phyloP scores from a whole-genome alignment of 2,797 vertebrate species.

The Girardinus metallicus region DNA sequence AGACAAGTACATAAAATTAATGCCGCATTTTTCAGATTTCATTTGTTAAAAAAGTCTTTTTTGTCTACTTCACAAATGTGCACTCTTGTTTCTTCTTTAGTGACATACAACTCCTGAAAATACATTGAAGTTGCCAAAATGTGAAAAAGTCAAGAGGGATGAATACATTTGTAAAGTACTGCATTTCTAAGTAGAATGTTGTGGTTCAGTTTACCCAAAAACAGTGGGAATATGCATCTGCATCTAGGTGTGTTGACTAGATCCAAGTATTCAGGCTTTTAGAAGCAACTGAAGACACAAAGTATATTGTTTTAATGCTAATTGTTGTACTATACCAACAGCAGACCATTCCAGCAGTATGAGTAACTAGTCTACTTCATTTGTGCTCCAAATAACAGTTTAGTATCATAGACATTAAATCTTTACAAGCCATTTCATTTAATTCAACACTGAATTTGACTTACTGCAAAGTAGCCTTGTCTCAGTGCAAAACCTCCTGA shows the following conservation, averaged over 20 bases:
- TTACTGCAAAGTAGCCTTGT: not conserved
- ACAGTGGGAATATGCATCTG: not conserved
- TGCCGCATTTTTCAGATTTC: not conserved
- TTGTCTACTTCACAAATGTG: not conserved
- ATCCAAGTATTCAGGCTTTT: too few relatives aligned
- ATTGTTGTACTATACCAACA: not conserved
- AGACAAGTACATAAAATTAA: not conserved
- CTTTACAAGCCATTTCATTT: not conserved
- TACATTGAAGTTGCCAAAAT: not conserved
- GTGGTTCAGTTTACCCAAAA: not conserved
- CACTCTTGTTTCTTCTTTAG: not conserved
- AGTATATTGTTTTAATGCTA: not conserved
- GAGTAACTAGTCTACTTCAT: not conserved
- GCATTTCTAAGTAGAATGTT: not conserved
- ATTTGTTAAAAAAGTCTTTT: not conserved
- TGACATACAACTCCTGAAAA: not conserved
- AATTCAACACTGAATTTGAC: not conserved
- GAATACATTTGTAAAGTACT: not conserved
- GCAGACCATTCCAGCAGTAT: not conserved
- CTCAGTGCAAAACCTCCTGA: conserved; percentile 14
- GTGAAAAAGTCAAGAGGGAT: not conserved
- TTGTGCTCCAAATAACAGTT: not conserved
- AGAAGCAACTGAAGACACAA: not conserved
- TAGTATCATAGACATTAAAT: not conserved
- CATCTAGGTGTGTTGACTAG: not conserved